A percentile compares a stretch with the other conserved stretches of the same genome.
These are phyloP conservation scores for Enteromius fasciolatus DNA, from an alignment of 2,797 vertebrate genomes.

Conservation along the genomic window DNA sequence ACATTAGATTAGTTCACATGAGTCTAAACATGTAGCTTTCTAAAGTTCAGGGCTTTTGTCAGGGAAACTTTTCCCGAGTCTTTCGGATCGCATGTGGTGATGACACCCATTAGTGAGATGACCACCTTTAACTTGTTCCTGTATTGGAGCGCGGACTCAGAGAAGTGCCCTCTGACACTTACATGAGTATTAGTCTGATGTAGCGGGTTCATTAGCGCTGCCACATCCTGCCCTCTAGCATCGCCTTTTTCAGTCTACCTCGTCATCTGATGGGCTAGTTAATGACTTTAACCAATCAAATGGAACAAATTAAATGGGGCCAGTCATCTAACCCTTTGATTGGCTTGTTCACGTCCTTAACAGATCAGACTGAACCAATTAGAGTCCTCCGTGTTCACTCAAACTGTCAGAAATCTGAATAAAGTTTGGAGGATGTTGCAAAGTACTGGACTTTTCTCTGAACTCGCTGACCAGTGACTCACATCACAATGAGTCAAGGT, in stretches of 20 bases:
- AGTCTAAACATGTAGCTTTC: background rate
- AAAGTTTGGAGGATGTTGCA: slow-evolving; percentile 27
- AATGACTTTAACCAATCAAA: slow-evolving; percentile 53
- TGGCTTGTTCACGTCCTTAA: slow-evolving; percentile 43
- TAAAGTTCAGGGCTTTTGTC: slow-evolving; percentile 13
- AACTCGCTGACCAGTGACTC: slow-evolving; percentile 28
- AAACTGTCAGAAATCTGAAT: slow-evolving; percentile 37
- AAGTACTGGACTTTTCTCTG: slow-evolving; percentile 30
- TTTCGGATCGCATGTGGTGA: slow-evolving; percentile 34
- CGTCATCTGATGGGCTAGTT: slow-evolving; percentile 37
- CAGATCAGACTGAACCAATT: slow-evolving; percentile 44
- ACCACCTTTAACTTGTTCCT: slow-evolving; percentile 34
- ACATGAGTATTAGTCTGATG: slow-evolving; percentile 45
- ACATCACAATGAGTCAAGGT: slow-evolving; percentile 33
- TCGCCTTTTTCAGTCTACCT: slow-evolving; percentile 29
- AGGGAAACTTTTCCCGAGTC: background rate
- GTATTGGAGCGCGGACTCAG: slow-evolving; percentile 12
- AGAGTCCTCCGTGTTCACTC: slow-evolving; percentile 20
- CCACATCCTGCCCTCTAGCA: slow-evolving; percentile 40
- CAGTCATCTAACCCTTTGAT: slow-evolving; percentile 43
- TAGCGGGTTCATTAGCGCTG: slow-evolving; percentile 48
- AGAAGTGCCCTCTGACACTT: slow-evolving; percentile 48
- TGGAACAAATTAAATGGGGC: slow-evolving; percentile 33
- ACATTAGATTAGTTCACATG: background rate
- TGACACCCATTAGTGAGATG: slow-evolving; percentile 47